Evolutionary conservation across 1,140 invertebrate species (phyloP).

Genomic region (Brachionus sp.): DNA sequence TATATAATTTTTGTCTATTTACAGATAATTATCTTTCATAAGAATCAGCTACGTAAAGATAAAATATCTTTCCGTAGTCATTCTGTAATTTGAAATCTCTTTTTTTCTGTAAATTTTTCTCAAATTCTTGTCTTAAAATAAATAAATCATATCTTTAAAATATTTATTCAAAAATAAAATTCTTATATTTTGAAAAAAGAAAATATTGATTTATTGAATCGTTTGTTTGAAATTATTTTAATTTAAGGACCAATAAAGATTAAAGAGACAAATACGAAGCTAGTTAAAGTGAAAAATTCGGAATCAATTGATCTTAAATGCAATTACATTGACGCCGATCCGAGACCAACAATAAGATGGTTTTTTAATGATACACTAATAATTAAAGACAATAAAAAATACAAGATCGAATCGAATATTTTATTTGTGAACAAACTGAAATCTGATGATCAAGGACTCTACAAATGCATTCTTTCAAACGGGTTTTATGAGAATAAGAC

Average conservation of each 20-base stretch:
- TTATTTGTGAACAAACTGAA: neutral
- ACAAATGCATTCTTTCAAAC: neutral
- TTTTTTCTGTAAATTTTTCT: no score
- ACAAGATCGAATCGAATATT: neutral
- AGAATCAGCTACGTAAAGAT: no score
- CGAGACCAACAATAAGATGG: neutral
- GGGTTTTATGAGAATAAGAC: neutral
- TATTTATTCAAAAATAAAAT: no score
- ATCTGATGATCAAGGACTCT: neutral
- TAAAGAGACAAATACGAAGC: neutral
- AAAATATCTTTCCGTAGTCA: no score
- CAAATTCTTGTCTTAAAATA: no score
- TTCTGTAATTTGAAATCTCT: no score
- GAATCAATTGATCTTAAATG: neutral
- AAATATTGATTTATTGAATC: no score
- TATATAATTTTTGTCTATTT: no score
- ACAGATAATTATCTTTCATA: no score
- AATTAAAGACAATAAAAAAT: neutral
- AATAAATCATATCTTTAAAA: no score
- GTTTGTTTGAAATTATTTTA: neutral
- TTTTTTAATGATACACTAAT: neutral
- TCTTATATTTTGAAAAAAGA: no score
- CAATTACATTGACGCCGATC: neutral
- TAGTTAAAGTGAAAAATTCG: neutral
- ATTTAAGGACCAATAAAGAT: neutral